Base-by-base conservation (phyloP, 1,140 invertebrate species). In the Notospermus geniculatus region DNA sequence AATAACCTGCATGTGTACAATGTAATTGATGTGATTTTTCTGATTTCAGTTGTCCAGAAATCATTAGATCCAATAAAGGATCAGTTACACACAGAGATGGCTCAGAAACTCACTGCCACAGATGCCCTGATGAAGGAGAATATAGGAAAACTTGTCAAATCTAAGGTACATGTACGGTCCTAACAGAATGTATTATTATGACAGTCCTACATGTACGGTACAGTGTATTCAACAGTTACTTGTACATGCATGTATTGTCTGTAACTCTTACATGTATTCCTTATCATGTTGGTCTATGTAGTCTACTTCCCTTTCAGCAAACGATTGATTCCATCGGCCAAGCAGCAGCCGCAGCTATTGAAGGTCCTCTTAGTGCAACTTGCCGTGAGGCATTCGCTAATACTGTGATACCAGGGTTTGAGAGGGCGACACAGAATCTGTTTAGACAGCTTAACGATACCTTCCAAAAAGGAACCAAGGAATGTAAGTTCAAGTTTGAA, bases 371-470 rank as follows among this genome's bases (percentile, higher is more conserved):
- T 23, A 87, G 89, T 62, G 80, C 84, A 17, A 87, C 86, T 52
- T 92, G 89, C 77, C 88, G 87, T 63, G 88, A 91, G 56, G 85
- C 88, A 1, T 89, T 95, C 65, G 83, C 86, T 36, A 87, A 85
- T 50, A 85, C 87, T 59, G 80, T 93, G 19, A 78, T 95, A 68
- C 93, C 93, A 15, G 86, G 87, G 15, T 90, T 93, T 84, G 92
- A 95, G 75, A 89, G 89, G 76, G 87, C 90, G 45, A 90, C 89
- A 70, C 87, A 89, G 68, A 87, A 87, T 68, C 90, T 96, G 84
- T 94, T 94, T 71, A 83, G 86, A 32, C 93, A 96, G 83, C 85
- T 96, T 1, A 92, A 94, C 75, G 88, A 91, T 17, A 86, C 88
- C 2, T 96, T 96, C 77, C 86, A 87, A 43, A 85, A 85, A 65